A percentile compares a stretch with the other conserved stretches of the same genome.
Evolutionary conservation across 2,888 invertebrate species (phyloP).

Genomic region (Metellina segmentata): DNA sequence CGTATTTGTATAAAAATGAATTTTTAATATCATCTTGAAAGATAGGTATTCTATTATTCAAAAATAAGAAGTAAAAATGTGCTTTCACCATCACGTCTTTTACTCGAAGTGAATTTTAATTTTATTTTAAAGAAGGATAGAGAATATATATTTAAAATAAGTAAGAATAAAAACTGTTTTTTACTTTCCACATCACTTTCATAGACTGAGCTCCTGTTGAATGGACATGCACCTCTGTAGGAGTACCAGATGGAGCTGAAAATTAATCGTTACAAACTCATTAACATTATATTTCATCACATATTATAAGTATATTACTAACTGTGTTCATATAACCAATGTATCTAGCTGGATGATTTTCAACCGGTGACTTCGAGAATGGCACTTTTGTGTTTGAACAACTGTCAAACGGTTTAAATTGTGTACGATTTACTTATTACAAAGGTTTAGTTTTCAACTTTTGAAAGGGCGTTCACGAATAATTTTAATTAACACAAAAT

Average conservation of each 20-base stretch:
- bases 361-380: background rate
- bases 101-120: too few relatives aligned
- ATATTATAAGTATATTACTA: background rate
- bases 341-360: background rate
- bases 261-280: background rate
- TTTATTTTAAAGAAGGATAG: too few relatives aligned
- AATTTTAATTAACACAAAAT: too few relatives aligned
- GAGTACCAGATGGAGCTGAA: constrained; percentile 81
- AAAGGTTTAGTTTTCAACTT: too few relatives aligned
- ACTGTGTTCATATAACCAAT: background rate
- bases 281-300: background rate
- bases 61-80: too few relatives aligned
- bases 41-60: too few relatives aligned
- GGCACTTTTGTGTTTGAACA: background rate
- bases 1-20: too few relatives aligned
- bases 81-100: too few relatives aligned
- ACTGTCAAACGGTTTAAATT: background rate
- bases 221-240: constrained; percentile 80
- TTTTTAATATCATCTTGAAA: too few relatives aligned
- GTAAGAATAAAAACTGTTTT: background rate
- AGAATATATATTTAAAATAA: too few relatives aligned
- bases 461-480: too few relatives aligned
- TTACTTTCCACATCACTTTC: constrained; percentile 80
- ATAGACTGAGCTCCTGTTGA: constrained; percentile 81
- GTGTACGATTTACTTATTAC: too few relatives aligned